These are phyloP conservation scores for Orgyia antiqua DNA, from an alignment of 2,888 invertebrate genomes.

Conservation along the genomic window DNA sequence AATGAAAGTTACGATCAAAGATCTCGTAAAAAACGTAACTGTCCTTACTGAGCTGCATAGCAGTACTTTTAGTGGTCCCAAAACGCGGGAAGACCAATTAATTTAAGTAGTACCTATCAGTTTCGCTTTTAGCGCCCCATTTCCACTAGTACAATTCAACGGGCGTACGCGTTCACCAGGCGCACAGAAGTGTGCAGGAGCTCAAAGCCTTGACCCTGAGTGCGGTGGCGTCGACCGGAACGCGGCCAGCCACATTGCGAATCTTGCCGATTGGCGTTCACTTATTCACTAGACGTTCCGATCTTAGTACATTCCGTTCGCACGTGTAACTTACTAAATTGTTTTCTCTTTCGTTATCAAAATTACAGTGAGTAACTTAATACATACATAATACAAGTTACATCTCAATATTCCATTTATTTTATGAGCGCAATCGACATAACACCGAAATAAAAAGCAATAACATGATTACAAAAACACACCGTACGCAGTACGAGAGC, in stretches of 20 bases:
- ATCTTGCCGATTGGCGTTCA: constrained; percentile 62
- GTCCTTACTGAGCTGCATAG: no score
- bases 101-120: constrained; percentile 40
- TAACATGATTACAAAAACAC: no score
- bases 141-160: constrained; percentile 53
- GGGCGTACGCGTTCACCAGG: constrained; percentile 49
- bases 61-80: no score
- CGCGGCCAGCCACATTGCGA: constrained; percentile 67
- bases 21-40: no score
- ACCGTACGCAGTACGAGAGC: constrained; percentile 23
- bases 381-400: constrained; percentile 6
- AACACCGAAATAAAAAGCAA: no score
- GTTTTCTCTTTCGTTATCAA: constrained; percentile 55
- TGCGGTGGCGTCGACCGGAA: constrained; percentile 77
- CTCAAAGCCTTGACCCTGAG: constrained; percentile 75
- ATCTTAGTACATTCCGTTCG: constrained; percentile 64
- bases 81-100: constrained; percentile 34
- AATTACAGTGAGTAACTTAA: constrained; percentile 39
- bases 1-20: no score
- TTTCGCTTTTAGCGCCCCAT: constrained; percentile 63
- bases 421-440: no score
- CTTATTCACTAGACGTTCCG: constrained; percentile 57
- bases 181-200: constrained; percentile 64
- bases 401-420: constrained; percentile 14
- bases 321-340: constrained; percentile 57